Evolutionary conservation across 2,797 vertebrate genomes (phyloP), one percentile per base, ranked within the genome.

Genomic region (Cirrhinus molitorella): DNA sequence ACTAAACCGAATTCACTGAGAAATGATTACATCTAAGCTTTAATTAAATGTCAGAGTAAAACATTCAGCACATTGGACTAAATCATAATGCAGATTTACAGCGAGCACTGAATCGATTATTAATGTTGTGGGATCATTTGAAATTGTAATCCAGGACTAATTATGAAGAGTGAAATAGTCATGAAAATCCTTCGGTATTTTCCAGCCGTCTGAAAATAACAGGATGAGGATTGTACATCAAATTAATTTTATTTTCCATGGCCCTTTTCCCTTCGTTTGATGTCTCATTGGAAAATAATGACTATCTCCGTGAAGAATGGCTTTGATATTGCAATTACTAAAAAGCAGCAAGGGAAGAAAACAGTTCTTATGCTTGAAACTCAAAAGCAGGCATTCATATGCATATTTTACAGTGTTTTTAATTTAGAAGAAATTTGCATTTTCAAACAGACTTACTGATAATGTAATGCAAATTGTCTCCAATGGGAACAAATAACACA

Each of bases 231-330:
- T 83, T 73, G 79, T 74, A 49, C 81, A 80, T 77, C 84, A 83
- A 85, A 89, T 84, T 80, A 67, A 73, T 85, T 88, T 87, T 63
- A 79, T 84, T 79, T 79, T 53, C 3, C 53, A 45, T 80, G 51
- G 55, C 55, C 70, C 72, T 85, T 70, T 86, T 77, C 53, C 63
- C 57, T 72, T 59, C 59, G 75, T 86, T 87, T 86, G 83, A 85
- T 86, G 89, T 87, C 86, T 85, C 68, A 65, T 83, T 88, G 77
- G 83, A 87, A 87, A 90, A 87, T 87, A 81, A 89, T 86, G 79
- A 88, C 72, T 87, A 85, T 87, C 77, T 68, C 66, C 28, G 70
- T 51, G 40, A 85, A 80, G 76, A 86, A 87, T 34, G 79, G 31
- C 84, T 87, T 88, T 89, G 84, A 89, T 88, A 74, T 86, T 63